These are phyloP conservation scores for Notospermus geniculatus DNA, from an alignment of 1,140 invertebrate genomes.

Conservation along the genomic window DNA sequence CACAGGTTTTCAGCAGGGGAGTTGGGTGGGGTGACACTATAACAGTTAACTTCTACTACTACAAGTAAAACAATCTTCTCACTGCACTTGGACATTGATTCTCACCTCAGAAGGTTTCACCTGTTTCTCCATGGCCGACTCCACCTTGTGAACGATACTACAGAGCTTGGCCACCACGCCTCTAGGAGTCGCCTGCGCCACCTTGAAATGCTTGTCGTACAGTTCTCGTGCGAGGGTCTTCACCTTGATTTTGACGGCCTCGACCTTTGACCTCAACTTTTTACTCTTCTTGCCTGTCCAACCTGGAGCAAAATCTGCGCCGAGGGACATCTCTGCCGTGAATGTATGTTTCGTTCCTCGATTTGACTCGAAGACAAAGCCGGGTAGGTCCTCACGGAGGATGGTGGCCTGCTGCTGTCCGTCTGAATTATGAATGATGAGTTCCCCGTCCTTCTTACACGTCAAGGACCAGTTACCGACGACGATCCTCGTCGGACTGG, in stretches of 20 bases:
- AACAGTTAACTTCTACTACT: too few species aligned
- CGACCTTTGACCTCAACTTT: constrained; percentile 78
- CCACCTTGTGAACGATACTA: constrained; percentile 77
- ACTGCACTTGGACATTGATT: too few species aligned
- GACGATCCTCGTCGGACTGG: constrained; percentile 73
- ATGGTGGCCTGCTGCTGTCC: constrained; percentile 80
- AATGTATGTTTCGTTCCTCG: constrained; percentile 95
- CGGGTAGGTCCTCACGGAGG: constrained; percentile 89
- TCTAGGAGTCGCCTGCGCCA: constrained; percentile 81
- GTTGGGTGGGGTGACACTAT: too few species aligned
- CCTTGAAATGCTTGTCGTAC: constrained; percentile 83
- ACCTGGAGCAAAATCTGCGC: constrained; percentile 80
- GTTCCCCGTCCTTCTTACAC: constrained; percentile 51
- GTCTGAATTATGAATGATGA: constrained; percentile 55
- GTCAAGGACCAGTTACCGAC: constrained; percentile 77
- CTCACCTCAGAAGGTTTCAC: background rate
- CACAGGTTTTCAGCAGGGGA: too few species aligned
- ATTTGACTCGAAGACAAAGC: constrained; percentile 97
- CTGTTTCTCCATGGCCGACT: constrained; percentile 63
- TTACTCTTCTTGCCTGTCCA: constrained; percentile 77
- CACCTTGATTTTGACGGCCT: constrained; percentile 79
- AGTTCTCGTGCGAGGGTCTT: constrained; percentile 75
- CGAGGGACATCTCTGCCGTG: constrained; percentile 86
- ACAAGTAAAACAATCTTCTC: too few species aligned
- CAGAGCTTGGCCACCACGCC: constrained; percentile 83